Base-by-base conservation (phyloP, 2,888 invertebrate genomes). In the Parnassius glacialis region DNA sequence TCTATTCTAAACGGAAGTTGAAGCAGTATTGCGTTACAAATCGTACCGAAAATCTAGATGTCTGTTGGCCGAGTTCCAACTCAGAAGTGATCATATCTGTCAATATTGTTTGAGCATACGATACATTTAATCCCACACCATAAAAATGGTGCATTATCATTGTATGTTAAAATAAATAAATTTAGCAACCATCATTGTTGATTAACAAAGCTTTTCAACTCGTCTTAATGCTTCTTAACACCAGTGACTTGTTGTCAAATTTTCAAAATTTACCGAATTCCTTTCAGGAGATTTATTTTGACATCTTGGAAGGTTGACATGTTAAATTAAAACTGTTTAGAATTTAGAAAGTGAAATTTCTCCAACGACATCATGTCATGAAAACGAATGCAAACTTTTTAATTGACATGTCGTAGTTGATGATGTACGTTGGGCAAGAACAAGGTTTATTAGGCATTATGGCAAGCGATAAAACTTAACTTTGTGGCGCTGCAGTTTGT, bases 51-150 rank as follows among this genome's bases (percentile, higher is more conserved):
- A 86, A 88, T 86, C 83, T 85, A 86, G 85, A 84, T 80, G 79
- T 67, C 81, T 80, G 80, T 87, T 91, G 91, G 92, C 90, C 69
- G 69, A 71, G 80, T 75, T 90, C 92, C 92, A 92, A 90, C 86
- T 75, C 83, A 81, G 83, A 87, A 87, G 85, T 85, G 89, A 90
- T 90, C 90, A 90, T 91, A 90, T 90, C 86, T 90, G 92, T 92
- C 90, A 91, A 90, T 90, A 90, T 86, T 87, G 83, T 81, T 85
- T 79, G 84, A 83, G 79, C 78, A 81, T 81, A 83, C 81, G 78
- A 87, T 86, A 84, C 83, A 75, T 85, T 86, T 84, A 80, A 81
- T 80, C 71, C 75, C 71, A 72, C 75, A 76, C 66, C 72, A 71
- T 69, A 76, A 77, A 75, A 48, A 68, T 34, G 34, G 5, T 7